Conservation (phyloP, 2,113 vertebrate species). For the Lontra canadensis region DNA sequence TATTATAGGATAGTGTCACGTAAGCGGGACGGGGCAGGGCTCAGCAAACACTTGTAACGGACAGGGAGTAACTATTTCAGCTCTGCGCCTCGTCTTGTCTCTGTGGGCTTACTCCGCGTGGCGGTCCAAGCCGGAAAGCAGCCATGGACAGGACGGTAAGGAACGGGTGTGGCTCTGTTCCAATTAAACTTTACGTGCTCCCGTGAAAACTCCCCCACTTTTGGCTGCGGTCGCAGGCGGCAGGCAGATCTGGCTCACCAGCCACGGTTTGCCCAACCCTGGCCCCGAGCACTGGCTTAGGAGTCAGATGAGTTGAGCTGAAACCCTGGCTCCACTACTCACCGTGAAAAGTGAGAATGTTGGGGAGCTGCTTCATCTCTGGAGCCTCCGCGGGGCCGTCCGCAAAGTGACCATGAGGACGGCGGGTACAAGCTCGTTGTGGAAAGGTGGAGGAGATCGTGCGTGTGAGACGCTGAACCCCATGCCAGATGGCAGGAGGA, state of each 20-base stretch:
- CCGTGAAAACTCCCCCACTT: not conserved
- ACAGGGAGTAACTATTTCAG: not conserved
- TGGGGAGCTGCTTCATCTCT: rapidly evolving
- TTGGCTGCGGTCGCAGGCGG: rapidly evolving
- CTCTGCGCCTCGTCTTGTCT: rapidly evolving
- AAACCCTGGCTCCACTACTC: rapidly evolving
- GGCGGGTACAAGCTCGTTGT: rapidly evolving
- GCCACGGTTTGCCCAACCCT: too few species aligned
- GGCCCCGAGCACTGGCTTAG: not conserved
- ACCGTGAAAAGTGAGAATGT: rapidly evolving
- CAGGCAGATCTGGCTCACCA: not conserved
- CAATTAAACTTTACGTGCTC: rapidly evolving
- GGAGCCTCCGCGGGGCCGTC: not conserved
- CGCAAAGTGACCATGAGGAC: too few species aligned
- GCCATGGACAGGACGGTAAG: rapidly evolving
- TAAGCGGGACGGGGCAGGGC: rapidly evolving
- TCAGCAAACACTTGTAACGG: not conserved
- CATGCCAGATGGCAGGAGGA: rapidly evolving
- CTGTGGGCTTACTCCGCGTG: rapidly evolving
- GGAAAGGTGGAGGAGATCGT: rapidly evolving
- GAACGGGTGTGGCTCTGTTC: rapidly evolving
- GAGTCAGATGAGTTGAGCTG: not conserved
- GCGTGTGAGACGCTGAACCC: rapidly evolving
- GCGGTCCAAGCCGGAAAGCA: rapidly evolving
- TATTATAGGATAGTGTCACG: rapidly evolving